These are phyloP conservation scores for Heliconius hortense DNA, from an alignment of 2,888 invertebrate species.

Conservation along the genomic window DNA sequence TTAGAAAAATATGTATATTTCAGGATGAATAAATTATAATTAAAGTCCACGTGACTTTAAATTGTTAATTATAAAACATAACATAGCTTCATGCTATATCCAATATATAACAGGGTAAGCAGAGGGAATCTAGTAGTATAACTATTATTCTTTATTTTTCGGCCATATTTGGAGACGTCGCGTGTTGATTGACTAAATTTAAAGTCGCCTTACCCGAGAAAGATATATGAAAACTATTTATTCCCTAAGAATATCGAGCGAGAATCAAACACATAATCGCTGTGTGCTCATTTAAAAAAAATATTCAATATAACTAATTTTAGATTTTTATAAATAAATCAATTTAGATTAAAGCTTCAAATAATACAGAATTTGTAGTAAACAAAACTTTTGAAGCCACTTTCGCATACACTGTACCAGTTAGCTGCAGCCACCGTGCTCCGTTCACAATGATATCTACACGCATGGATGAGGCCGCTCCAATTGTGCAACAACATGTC, in stretches of 20 bases:
- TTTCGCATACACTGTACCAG: background rate
- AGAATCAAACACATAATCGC: background rate
- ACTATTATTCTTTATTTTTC: background rate
- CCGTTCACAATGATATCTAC: slow-evolving; percentile 33
- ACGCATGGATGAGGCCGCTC: slow-evolving; percentile 25
- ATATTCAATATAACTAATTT: too few relatives aligned
- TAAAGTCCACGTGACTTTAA: too few relatives aligned
- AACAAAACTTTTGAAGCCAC: slow-evolving; percentile 1
- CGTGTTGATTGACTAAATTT: too few relatives aligned
- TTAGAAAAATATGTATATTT: too few relatives aligned
- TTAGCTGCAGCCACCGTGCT: slow-evolving; percentile 20
- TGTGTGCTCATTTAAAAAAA: too few relatives aligned
- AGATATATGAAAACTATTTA: background rate
- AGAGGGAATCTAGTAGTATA: background rate
- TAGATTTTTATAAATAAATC: too few relatives aligned
- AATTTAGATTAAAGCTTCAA: background rate
- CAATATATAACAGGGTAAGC: too few relatives aligned
- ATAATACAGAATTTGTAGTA: background rate
- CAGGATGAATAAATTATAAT: too few relatives aligned
- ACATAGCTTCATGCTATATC: too few relatives aligned
- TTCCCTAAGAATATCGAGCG: background rate
- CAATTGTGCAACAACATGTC: slow-evolving; percentile 13
- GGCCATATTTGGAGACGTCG: background rate
- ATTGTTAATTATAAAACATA: too few relatives aligned
- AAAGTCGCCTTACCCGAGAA: too few relatives aligned